Evolutionary conservation across 2,113 vertebrate species (phyloP), one percentile per base, ranked within the genome.

Genomic region (Pao palembangensis): DNA sequence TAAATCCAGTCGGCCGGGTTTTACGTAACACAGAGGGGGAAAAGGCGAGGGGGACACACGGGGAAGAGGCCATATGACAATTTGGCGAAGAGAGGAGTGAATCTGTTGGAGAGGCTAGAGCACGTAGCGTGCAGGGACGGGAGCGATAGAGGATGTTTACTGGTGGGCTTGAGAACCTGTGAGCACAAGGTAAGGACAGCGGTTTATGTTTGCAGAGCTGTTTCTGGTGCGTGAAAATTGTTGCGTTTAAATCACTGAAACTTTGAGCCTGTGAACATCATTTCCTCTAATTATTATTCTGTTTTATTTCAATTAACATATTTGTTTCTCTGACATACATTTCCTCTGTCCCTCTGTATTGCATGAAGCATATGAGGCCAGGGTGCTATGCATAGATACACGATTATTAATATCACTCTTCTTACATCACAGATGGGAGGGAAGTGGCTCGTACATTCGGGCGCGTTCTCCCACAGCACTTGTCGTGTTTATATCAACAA

Each of bases 341-440:
- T 23, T 38, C 2, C 31, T 41, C 17, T n/a, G 55, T 52, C 48
- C 31, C 20, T 23, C 48, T 42, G 16, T 13, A 57, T 56, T 65
- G 38, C 42, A 12, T 59, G 43, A 38, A 28, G 51, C 48, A 41
- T 44, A 46, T 0, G 43, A 47, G 69, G 64, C 57, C 48, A 61
- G 67, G 69, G 80, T 79, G 78, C 58, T 83, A 83, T 72, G 78
- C 84, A 78, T 78, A 85, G 89, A 87, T 87, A 88, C 85, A 86
- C 15, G 84, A 69, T 55, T 87, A 88, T 87, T 86, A 90, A 90
- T 90, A 90, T 83, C 69, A 61, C 21, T 23, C 60, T 55, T 84
- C 63, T 89, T 86, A 72, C 85, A 82, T 88, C 83, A 87, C 68
- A 74, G 17, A 51, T 75, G 70, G 73, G 79, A 67, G 81, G 74